phyloP scores from a whole-genome alignment of 2,113 vertebrate genomes.

The Sphaerodactylus townsendi region DNA sequence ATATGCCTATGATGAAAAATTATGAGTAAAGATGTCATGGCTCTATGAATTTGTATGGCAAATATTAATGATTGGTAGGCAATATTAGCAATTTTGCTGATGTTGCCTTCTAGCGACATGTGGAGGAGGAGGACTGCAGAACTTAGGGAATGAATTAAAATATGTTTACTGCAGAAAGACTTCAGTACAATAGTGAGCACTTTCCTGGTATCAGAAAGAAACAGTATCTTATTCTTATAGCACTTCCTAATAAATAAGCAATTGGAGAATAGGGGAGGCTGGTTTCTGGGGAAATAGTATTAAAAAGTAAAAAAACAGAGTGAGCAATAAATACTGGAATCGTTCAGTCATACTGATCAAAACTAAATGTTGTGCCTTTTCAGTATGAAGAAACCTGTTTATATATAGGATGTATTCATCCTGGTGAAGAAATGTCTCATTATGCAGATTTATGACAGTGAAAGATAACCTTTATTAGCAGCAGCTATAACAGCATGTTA shows the following conservation, averaged over 20 bases:
- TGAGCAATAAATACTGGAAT: neutral
- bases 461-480: constrained; percentile 32
- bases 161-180: constrained; percentile 8
- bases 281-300: neutral
- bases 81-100: neutral
- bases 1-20: neutral
- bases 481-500: neutral
- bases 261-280: neutral
- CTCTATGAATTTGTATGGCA: neutral
- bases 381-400: neutral
- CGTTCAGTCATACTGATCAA: constrained; percentile 27
- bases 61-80: neutral
- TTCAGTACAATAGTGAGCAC: neutral
- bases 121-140: neutral
- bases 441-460: constrained; percentile 5
- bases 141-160: constrained; percentile 27
- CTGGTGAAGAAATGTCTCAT: constrained; percentile 17
- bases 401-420: neutral
- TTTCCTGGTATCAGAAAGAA: neutral
- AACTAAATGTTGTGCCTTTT: neutral
- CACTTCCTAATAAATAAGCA: neutral
- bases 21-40: constrained; percentile 6
- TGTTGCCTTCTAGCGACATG: neutral
- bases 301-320: constrained; percentile 5
- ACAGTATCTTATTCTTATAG: neutral